Conservation (phyloP, 2,888 invertebrate species). For the Thymelicus lineola region DNA sequence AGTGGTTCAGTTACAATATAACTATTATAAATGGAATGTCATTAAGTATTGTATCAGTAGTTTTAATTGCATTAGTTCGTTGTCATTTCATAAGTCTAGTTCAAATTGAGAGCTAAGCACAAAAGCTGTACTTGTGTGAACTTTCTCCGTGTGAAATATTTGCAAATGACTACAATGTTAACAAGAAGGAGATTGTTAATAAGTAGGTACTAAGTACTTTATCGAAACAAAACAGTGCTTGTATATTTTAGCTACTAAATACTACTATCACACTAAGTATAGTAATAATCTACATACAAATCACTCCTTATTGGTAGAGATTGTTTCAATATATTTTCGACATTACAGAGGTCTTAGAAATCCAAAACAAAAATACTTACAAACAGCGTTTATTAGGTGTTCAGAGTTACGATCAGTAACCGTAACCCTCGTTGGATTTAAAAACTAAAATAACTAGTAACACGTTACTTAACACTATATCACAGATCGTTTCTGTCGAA, state of each 20-base stretch:
- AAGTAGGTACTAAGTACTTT: too few relatives aligned
- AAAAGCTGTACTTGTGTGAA: neutral
- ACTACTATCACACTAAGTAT: neutral
- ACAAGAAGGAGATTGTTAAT: neutral
- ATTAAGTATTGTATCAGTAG: neutral
- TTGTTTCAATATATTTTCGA: neutral
- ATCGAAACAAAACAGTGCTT: too few relatives aligned
- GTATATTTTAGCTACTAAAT: neutral
- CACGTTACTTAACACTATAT: conserved; percentile 79
- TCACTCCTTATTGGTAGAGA: neutral
- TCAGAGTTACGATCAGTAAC: neutral
- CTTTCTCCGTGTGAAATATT: neutral
- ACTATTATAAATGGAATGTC: too few relatives aligned
- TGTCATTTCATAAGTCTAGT: neutral
- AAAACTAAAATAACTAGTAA: conserved; percentile 32
- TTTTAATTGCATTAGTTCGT: neutral
- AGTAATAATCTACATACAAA: too few relatives aligned
- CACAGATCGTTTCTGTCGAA: conserved; percentile 75
- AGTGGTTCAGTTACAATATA: too few relatives aligned
- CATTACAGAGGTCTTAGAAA: conserved; percentile 14
- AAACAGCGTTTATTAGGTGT: neutral
- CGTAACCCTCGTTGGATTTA: neutral
- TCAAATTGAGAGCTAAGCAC: neutral
- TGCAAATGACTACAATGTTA: neutral
- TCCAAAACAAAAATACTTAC: conserved; percentile 25